These are phyloP conservation scores for Phalacrocorax pelagicus DNA, from an alignment of 2,113 vertebrate species.

Conservation along the genomic window DNA sequence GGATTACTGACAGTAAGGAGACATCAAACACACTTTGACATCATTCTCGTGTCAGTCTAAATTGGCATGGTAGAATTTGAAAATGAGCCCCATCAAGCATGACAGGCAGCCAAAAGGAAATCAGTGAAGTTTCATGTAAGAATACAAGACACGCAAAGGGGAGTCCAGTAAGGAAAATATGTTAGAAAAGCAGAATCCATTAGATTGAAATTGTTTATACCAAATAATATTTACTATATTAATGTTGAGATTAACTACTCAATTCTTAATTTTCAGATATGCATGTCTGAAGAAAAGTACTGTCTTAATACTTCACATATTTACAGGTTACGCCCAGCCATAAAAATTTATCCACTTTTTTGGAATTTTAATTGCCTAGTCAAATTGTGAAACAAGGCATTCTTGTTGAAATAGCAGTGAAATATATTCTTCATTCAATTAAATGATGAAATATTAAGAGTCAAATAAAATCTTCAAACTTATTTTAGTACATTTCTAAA, in stretches of 20 bases:
- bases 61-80: not conserved
- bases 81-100: not conserved
- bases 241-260: not conserved
- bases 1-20: not conserved
- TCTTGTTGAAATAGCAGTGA: not conserved
- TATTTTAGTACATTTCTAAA: not conserved
- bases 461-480: not conserved
- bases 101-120: not conserved
- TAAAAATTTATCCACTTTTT: not conserved
- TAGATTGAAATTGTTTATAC: not conserved
- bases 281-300: not conserved
- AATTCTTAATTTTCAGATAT: constrained; percentile 27
- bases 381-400: not conserved
- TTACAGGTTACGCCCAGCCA: not conserved
- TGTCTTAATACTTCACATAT: not conserved
- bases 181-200: constrained; percentile 59
- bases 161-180: not conserved
- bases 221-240: not conserved
- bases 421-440: constrained; percentile 16
- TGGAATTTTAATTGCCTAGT: not conserved
- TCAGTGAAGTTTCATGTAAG: not conserved
- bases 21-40: not conserved
- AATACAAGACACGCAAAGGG: not conserved
- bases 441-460: not conserved
- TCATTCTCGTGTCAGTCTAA: not conserved